phyloP scores from a whole-genome alignment of 2,888 invertebrate genomes.

The Ceraclea dissimilis region DNA sequence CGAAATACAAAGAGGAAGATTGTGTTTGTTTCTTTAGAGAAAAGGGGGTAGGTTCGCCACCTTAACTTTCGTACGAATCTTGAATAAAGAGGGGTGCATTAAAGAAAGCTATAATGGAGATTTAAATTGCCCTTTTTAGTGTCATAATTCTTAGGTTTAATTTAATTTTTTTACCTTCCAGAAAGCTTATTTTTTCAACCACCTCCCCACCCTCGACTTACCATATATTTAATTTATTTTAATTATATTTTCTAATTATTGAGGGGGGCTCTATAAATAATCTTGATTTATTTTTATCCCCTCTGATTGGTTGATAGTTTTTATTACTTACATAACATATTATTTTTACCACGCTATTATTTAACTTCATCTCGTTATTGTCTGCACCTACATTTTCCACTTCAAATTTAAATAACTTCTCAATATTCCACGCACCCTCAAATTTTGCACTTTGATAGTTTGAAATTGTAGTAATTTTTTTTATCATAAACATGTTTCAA shows the following conservation, averaged over 20 bases:
- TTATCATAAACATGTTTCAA: too few species aligned
- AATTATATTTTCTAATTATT: neutral
- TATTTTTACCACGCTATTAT: too few species aligned
- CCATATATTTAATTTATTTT: neutral
- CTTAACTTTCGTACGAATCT: slow-evolving; percentile 33
- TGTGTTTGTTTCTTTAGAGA: neutral
- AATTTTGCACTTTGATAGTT: too few species aligned
- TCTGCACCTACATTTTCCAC: too few species aligned
- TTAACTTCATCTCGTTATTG: too few species aligned
- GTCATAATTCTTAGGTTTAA: slow-evolving; percentile 50
- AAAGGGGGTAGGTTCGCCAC: neutral
- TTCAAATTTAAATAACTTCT: too few species aligned
- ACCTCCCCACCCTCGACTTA: neutral
- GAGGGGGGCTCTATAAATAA: too few species aligned
- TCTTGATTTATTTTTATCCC: too few species aligned
- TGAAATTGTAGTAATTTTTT: too few species aligned
- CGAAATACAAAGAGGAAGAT: neutral
- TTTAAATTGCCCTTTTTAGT: slow-evolving; percentile 51
- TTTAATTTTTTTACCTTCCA: slow-evolving; percentile 36
- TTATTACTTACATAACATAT: too few species aligned
- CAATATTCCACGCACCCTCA: too few species aligned
- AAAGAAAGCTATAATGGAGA: slow-evolving; percentile 42
- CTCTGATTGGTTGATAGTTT: too few species aligned
- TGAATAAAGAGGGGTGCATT: slow-evolving; percentile 44
- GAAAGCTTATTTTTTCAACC: slow-evolving; percentile 9